phyloP scores from a whole-genome alignment of 1,140 invertebrate genomes.

The Heliconius congener region DNA sequence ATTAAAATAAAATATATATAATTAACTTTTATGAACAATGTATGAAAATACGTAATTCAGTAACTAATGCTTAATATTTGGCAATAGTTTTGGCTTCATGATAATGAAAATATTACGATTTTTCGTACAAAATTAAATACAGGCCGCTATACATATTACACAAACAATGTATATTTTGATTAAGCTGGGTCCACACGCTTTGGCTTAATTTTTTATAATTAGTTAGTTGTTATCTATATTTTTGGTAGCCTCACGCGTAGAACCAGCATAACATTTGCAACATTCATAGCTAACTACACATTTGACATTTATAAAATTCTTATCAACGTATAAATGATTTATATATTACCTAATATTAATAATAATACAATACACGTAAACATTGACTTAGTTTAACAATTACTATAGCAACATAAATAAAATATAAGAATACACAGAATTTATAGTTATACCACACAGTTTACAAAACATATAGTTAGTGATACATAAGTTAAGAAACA shows the following conservation, averaged over 20 bases:
- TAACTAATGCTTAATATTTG: constrained; percentile 49
- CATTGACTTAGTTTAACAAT: constrained; percentile 4
- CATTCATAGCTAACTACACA: constrained; percentile 2
- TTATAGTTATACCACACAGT: not conserved
- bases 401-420: not conserved
- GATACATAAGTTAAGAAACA: not conserved
- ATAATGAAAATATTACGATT: constrained; percentile 24
- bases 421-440: not conserved
- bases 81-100: constrained; percentile 62
- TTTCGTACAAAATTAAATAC: constrained; percentile 21
- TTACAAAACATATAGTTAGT: constrained; percentile 7
- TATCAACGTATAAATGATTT: constrained; percentile 6
- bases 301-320: constrained; percentile 14
- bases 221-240: not conserved
- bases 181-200: not conserved
- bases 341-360: not conserved
- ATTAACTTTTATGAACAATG: not conserved
- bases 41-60: constrained; percentile 1
- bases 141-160: constrained; percentile 9
- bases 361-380: not conserved
- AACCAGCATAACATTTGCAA: constrained; percentile 4
- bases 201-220: not conserved
- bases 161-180: not conserved
- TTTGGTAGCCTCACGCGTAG: not conserved
- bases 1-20: not conserved